A percentile compares a stretch with the other conserved stretches of the same genome.
These are phyloP conservation scores for Labeo calbasu DNA, from an alignment of 2,797 vertebrate genomes.

Conservation along the genomic window DNA sequence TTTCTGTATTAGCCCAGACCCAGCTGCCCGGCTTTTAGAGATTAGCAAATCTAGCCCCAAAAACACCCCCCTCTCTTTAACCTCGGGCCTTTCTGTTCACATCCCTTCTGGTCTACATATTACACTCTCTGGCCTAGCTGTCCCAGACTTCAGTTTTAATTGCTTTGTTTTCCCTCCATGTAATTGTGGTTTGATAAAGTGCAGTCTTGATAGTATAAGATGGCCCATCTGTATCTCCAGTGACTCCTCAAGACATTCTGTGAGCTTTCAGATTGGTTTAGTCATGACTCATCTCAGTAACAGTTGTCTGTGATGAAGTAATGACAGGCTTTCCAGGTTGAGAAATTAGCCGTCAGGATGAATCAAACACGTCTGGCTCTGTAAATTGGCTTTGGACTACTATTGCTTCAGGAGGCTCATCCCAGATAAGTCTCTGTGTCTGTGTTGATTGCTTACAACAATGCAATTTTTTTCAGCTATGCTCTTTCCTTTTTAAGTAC, in stretches of 20 bases:
- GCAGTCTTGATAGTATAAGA: neutral
- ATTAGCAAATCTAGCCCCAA: conserved; percentile 49
- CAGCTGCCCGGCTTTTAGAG: conserved; percentile 42
- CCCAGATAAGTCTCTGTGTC: conserved; percentile 39
- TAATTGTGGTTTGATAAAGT: conserved; percentile 19
- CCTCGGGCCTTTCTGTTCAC: conserved; percentile 35
- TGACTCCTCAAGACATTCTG: conserved; percentile 25
- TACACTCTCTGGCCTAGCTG: conserved; percentile 39
- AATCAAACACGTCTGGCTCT: conserved; percentile 24
- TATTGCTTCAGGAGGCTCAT: conserved; percentile 24
- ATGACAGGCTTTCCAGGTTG: conserved; percentile 17
- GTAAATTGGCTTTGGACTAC: neutral
- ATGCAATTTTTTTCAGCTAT: conserved; percentile 2
- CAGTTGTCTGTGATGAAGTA: neutral
- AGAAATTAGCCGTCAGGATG: conserved; percentile 38
- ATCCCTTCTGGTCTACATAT: conserved; percentile 38
- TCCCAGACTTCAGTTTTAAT: conserved; percentile 16
- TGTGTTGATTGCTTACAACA: conserved; percentile 19
- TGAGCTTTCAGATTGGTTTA: conserved; percentile 16
- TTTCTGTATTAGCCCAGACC: conserved; percentile 42
- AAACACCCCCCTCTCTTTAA: conserved; percentile 20
- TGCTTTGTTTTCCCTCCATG: conserved; percentile 15
- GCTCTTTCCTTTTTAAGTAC: neutral
- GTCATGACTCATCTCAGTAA: neutral
- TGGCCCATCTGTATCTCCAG: neutral